These are phyloP conservation scores for Ptychochromis oligacanthus DNA, from an alignment of 2,113 vertebrate species.

Conservation along the genomic window DNA sequence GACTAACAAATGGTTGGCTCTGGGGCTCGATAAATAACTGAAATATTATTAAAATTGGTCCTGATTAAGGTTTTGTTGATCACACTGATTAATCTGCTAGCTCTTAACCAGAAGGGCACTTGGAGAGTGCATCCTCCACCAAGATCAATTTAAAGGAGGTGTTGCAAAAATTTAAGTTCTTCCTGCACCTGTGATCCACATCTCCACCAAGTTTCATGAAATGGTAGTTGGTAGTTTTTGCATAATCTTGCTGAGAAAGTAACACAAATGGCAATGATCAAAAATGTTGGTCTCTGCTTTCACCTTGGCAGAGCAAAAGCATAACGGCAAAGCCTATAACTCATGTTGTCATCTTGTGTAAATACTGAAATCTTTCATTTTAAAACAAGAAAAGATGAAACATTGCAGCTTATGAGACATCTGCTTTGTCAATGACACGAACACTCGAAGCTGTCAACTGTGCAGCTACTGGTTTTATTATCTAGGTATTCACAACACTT, in stretches of 20 bases:
- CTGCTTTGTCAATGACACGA: not conserved
- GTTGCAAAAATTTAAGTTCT: not conserved
- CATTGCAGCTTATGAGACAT: not conserved
- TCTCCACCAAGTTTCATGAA: not conserved
- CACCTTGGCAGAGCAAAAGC: not conserved
- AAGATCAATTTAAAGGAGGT: not conserved
- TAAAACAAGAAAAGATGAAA: not conserved
- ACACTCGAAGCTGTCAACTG: not conserved
- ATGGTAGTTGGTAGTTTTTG: not conserved
- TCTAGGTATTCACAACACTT: conserved; percentile 17
- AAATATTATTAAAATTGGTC: not conserved
- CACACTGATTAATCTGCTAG: not conserved
- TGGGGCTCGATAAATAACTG: not conserved
- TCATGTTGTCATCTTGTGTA: not conserved
- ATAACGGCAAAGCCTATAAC: not conserved
- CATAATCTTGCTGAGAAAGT: not conserved
- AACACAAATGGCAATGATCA: not conserved
- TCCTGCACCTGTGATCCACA: not conserved
- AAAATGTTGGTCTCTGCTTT: not conserved
- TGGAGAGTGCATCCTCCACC: not conserved
- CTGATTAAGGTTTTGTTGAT: not conserved
- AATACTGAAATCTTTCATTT: not conserved
- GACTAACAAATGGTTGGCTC: not conserved
- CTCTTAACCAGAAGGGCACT: not conserved
- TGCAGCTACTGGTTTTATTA: conserved; percentile 27